These are phyloP conservation scores for Chalcosyrphus nemorum DNA, from an alignment of 2,888 invertebrate species.

Conservation along the genomic window DNA sequence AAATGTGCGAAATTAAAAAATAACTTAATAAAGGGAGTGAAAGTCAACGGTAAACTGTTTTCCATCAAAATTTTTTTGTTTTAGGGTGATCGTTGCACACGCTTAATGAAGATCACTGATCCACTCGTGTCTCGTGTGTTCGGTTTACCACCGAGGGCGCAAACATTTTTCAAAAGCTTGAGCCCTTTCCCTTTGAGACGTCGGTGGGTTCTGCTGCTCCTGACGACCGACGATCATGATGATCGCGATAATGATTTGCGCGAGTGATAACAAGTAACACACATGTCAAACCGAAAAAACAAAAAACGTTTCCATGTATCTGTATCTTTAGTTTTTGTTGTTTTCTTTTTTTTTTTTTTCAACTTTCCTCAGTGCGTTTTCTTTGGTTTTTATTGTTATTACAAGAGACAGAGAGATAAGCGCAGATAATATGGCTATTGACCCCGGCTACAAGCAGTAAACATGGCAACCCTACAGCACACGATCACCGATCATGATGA, in stretches of 20 bases:
- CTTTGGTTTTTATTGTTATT: slow-evolving; percentile 51
- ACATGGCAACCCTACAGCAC: slow-evolving; percentile 39
- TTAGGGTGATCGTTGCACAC: slow-evolving; percentile 48
- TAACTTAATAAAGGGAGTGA: slow-evolving; percentile 48
- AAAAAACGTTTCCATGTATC: neutral
- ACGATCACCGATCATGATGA: neutral
- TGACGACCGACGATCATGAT: no score
- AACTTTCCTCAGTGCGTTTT: slow-evolving; percentile 47
- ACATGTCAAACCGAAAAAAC: slow-evolving; percentile 37
- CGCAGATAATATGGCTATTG: slow-evolving; percentile 69
- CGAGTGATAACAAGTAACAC: slow-evolving; percentile 51
- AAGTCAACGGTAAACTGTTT: slow-evolving; percentile 64
- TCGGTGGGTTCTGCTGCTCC: no score
- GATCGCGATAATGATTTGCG: slow-evolving; percentile 41
- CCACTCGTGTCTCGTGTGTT: slow-evolving; percentile 40
- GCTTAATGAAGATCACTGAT: no score
- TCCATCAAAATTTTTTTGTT: slow-evolving; percentile 23
- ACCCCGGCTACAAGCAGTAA: slow-evolving; percentile 38
- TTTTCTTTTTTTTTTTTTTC: neutral
- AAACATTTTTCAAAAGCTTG: slow-evolving; percentile 15
- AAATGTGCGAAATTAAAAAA: slow-evolving; percentile 64
- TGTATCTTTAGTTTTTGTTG: neutral
- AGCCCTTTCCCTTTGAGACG: slow-evolving; percentile 19
- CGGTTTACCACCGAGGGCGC: neutral
- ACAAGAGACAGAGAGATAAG: slow-evolving; percentile 60